Percentiles rank a stretch among this genome's conserved stretches.
phyloP scores from a whole-genome alignment of 2,888 invertebrate genomes.

The Coelinius sp. region DNA sequence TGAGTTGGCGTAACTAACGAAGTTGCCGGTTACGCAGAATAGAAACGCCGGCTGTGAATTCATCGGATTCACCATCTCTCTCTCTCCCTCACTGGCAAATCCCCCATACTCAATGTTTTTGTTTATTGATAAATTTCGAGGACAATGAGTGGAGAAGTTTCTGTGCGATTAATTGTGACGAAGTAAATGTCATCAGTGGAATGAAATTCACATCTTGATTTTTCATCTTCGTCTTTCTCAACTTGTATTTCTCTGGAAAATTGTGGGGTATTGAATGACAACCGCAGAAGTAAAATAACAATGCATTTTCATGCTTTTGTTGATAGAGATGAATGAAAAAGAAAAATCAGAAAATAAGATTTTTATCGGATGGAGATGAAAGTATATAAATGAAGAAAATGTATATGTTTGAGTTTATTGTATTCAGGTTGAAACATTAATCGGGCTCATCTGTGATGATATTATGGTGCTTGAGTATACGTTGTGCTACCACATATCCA shows the following conservation, averaged over 20 bases:
- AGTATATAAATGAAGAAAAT: background rate
- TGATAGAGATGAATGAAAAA: background rate
- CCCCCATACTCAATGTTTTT: slow-evolving; percentile 7
- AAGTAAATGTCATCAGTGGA: background rate
- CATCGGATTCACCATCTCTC: slow-evolving; percentile 28
- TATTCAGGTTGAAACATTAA: slow-evolving; percentile 34
- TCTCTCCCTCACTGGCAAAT: slow-evolving; percentile 15
- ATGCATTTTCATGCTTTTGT: background rate
- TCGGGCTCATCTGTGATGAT: slow-evolving; percentile 39
- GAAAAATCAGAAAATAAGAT: background rate
- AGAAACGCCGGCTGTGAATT: slow-evolving; percentile 39
- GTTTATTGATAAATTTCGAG: background rate
- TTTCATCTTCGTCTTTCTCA: too few relatives aligned
- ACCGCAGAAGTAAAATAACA: background rate
- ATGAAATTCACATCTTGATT: too few relatives aligned
- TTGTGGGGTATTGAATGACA: slow-evolving; percentile 5
- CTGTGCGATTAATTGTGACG: background rate
- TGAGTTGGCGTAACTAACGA: slow-evolving; percentile 56
- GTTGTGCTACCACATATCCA: background rate
- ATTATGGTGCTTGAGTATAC: background rate
- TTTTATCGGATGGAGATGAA: background rate
- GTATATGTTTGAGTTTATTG: slow-evolving; percentile 17
- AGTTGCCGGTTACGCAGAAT: slow-evolving; percentile 50
- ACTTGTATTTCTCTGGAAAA: background rate
- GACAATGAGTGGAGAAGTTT: background rate